phyloP scores from a whole-genome alignment of 1,140 invertebrate species.

The Zaprionus ghesquierei region DNA sequence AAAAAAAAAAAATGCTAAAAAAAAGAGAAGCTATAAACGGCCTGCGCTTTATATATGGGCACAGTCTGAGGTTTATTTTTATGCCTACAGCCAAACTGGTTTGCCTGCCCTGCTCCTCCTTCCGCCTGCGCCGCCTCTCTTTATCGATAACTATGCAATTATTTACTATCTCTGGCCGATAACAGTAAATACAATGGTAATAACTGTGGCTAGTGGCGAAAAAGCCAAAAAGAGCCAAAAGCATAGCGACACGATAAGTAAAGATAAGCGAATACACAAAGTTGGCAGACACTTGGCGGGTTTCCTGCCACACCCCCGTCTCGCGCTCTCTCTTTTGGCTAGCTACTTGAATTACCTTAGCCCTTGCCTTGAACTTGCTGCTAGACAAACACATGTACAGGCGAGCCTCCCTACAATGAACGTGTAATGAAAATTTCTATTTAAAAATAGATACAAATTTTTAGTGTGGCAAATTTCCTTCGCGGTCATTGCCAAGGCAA shows the following conservation, averaged over 20 bases:
- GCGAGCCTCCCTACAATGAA: not conserved
- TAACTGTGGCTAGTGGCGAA: slow-evolving; percentile 15
- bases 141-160: slow-evolving; percentile 13
- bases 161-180: not conserved
- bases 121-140: not conserved
- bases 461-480: not conserved
- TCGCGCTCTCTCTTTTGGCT: not conserved
- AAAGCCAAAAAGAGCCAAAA: not conserved
- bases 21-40: not conserved
- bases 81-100: slow-evolving; percentile 64
- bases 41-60: slow-evolving; percentile 4
- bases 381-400: not conserved
- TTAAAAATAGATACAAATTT: not conserved
- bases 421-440: not conserved
- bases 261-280: slow-evolving; percentile 12
- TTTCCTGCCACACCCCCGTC: slow-evolving; percentile 15
- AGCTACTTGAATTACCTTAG: slow-evolving; percentile 31
- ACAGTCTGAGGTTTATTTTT: not conserved
- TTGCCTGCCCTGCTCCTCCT: slow-evolving; percentile 25
- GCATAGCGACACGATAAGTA: not conserved
- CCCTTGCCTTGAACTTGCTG: slow-evolving; percentile 55
- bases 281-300: slow-evolving; percentile 38
- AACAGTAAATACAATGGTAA: slow-evolving; percentile 15
- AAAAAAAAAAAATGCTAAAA: slow-evolving; percentile 8
- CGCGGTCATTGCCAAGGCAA: slow-evolving; percentile 61